Base-by-base conservation (phyloP, 2,888 invertebrate genomes). In the Scrobipalpa costella region DNA sequence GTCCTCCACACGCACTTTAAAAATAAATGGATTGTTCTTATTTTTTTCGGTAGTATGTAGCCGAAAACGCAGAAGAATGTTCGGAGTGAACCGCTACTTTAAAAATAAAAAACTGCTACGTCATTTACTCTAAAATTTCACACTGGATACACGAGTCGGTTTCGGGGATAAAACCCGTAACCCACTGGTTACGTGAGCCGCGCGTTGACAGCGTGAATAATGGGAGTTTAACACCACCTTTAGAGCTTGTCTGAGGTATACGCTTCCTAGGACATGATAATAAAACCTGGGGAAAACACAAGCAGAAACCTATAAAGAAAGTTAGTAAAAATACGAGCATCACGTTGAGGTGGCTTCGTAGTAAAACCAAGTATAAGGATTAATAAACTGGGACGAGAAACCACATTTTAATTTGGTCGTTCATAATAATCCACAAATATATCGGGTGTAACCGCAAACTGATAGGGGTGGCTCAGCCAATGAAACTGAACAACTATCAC, bases 161-260 rank as follows among this genome's bases (percentile, higher is more conserved):
- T 34, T 9, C 15, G n/a, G 33, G n/a, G 15, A 27, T 27, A 55
- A 33, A 27, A n/a, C 27, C 7, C 55, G 34, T 55, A 55, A 55
- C 34, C 55, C 55, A 27, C 52, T 7, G 27, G 55, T 34, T 34
- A 55, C 55, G 55, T 55, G 55, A 33, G 34, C 15, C 33, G 15
- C 33, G 55, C 34, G 55, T 27, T 55, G 55, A 55, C 33, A 34
- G 34, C 34, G 15, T 55, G 55, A 55, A 27, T 55, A 55, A 55
- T 55, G 55, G 8, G 34, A 34, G 17, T 9, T 55, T 50, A 50
- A 50, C 8, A 19, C 50, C 11, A 21, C 21, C 19, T 49, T 49
- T 52, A 21, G 13, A 52, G 50, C 50, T 52, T 52, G 50, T 52
- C 19, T 52, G 50, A 52, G 50, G 50, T 52, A 21, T 52, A 21